phyloP scores from a whole-genome alignment of 2,113 vertebrate species.

The Climacteris rufus region DNA sequence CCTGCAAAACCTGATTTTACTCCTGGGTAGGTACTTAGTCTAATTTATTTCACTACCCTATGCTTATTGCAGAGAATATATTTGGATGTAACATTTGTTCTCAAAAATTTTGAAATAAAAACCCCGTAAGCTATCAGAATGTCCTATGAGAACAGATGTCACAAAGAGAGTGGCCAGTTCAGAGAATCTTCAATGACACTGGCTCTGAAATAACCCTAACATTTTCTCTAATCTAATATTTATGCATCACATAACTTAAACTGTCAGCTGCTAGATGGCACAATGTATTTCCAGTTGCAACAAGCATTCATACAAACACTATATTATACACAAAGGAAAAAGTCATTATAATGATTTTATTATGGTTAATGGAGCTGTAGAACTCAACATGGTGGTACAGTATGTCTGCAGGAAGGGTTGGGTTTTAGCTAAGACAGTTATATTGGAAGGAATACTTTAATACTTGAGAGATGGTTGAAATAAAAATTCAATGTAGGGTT shows the following conservation, averaged over 20 bases:
- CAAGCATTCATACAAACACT: not conserved
- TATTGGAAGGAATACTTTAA: not conserved
- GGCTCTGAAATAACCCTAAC: not conserved
- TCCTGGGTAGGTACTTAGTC: slow-evolving; percentile 7
- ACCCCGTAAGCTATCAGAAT: not conserved
- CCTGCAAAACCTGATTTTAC: slow-evolving; percentile 36
- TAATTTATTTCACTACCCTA: slow-evolving; percentile 27
- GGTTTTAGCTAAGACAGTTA: not conserved
- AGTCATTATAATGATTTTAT: not conserved
- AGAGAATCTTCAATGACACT: not conserved
- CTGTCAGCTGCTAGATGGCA: not conserved
- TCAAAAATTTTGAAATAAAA: not conserved
- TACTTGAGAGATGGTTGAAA: not conserved
- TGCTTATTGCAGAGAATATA: slow-evolving; percentile 6
- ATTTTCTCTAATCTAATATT: not conserved
- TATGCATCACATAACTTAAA: not conserved
- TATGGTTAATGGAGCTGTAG: not conserved
- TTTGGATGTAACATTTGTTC: not conserved
- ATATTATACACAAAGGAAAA: not conserved
- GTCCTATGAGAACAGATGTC: not conserved
- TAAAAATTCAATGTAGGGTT: not conserved
- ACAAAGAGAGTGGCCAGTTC: not conserved
- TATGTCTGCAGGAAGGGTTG: not conserved
- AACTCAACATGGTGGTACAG: not conserved
- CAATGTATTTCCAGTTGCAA: not conserved